Conservation (phyloP, 2,113 vertebrate species). For the Platichthys flesus region DNA sequence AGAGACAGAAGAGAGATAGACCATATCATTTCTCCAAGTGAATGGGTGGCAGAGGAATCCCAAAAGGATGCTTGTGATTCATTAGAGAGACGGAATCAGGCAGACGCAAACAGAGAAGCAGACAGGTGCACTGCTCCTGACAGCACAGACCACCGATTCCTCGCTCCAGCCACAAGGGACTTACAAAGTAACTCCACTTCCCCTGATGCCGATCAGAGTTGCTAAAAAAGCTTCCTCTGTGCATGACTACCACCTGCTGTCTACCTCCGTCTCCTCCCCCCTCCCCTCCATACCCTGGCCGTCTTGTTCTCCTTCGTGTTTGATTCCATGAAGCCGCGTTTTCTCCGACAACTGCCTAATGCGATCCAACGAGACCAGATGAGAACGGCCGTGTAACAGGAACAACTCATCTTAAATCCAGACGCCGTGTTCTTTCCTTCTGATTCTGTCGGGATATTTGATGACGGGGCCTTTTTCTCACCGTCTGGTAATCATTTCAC, state of each 20-base stretch:
- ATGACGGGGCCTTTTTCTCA: slow-evolving; percentile 13
- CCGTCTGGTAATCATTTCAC: slow-evolving; percentile 86
- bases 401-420: background rate
- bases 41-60: slow-evolving; percentile 12
- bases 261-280: slow-evolving; percentile 64
- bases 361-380: slow-evolving; percentile 82
- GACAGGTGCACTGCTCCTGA: background rate
- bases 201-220: slow-evolving; percentile 29
- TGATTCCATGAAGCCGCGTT: slow-evolving; percentile 82
- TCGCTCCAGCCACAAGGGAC: background rate
- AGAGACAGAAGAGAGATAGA: background rate
- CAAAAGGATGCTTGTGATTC: background rate
- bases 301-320: slow-evolving; percentile 45
- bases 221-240: slow-evolving; percentile 69
- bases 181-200: slow-evolving; percentile 6
- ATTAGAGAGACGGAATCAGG: background rate
- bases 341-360: slow-evolving; percentile 83
- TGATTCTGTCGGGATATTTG: slow-evolving; percentile 37
- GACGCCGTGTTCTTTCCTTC: slow-evolving; percentile 27
- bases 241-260: slow-evolving; percentile 78
- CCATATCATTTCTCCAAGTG: slow-evolving; percentile 31
- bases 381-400: slow-evolving; percentile 80
- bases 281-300: slow-evolving; percentile 31
- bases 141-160: background rate
- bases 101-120: background rate